phyloP scores from a whole-genome alignment of 2,113 vertebrate genomes.

The Chaenocephalus aceratus region DNA sequence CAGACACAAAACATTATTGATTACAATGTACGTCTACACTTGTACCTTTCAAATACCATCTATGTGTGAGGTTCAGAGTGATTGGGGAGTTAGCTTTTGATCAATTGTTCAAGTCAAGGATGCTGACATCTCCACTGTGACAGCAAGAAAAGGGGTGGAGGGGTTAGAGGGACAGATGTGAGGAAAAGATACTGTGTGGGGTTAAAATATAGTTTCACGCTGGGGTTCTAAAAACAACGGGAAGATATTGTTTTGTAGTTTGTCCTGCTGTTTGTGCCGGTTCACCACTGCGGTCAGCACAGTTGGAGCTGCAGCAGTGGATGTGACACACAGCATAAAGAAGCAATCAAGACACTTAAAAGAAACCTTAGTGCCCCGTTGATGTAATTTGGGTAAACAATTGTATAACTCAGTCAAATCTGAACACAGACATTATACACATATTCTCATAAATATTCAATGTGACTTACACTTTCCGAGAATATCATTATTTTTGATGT shows the following conservation, averaged over 20 bases:
- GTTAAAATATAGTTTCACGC: background rate
- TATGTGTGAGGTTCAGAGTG: background rate
- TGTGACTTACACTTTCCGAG: background rate
- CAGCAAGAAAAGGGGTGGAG: background rate
- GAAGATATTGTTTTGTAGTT: background rate
- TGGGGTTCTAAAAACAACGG: background rate
- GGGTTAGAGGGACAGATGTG: background rate
- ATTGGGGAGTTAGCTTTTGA: background rate
- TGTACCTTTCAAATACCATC: conserved; percentile 13
- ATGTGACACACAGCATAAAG: background rate
- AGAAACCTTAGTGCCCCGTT: background rate
- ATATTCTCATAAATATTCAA: background rate
- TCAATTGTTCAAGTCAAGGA: background rate
- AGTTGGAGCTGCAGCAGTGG: background rate
- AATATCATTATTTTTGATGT: no score
- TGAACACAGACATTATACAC: background rate
- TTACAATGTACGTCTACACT: conserved; percentile 11
- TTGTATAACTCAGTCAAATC: background rate
- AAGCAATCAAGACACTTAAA: background rate
- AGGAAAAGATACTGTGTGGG: background rate
- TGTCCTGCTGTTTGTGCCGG: background rate
- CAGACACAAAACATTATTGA: conserved; percentile 16
- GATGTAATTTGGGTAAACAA: background rate
- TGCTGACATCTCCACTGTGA: background rate
- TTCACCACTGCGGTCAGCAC: background rate